Evolutionary conservation across 2,113 vertebrate species (phyloP).

Genomic region (Ramphastos sulfuratus): DNA sequence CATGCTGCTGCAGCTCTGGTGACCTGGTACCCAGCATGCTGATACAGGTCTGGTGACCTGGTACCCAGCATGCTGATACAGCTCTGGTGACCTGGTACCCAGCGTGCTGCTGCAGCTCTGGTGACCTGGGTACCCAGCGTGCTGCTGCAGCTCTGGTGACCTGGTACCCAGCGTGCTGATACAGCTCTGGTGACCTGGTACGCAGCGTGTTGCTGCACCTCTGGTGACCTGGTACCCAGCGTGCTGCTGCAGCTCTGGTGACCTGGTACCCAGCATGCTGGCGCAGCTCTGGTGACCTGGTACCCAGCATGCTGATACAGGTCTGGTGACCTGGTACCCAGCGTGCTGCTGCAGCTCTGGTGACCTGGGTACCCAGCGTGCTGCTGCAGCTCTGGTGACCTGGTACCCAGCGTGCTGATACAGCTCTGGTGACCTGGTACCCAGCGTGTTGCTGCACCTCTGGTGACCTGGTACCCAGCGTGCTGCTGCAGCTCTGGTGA

Average conservation of each 20-base stretch:
- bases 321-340: background rate
- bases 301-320: background rate
- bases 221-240: background rate
- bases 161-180: accelerated
- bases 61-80: accelerated
- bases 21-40: background rate
- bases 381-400: background rate
- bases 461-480: accelerated
- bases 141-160: accelerated
- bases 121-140: background rate
- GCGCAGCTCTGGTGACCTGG: background rate
- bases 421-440: accelerated
- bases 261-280: background rate
- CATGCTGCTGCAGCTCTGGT: accelerated
- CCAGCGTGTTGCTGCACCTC: background rate
- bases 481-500: accelerated
- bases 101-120: accelerated
- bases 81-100: background rate
- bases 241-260: accelerated
- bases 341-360: accelerated
- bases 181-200: accelerated
- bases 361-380: background rate
- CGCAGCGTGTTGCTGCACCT: background rate
- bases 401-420: accelerated
- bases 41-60: accelerated